phyloP scores from a whole-genome alignment of 2,797 vertebrate species.

The Premnoplex brunnescens region DNA sequence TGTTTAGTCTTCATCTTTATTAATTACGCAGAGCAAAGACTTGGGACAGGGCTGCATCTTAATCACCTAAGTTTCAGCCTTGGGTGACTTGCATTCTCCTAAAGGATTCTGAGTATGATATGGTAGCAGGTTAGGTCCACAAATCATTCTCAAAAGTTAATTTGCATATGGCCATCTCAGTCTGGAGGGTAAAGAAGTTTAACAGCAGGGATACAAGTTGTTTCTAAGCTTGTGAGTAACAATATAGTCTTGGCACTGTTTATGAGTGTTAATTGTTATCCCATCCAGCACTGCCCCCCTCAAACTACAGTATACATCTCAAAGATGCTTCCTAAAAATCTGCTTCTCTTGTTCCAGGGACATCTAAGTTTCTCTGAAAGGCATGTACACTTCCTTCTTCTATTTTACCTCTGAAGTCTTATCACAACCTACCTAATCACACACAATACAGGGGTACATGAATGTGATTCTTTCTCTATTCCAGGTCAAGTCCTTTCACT shows the following conservation, averaged over 20 bases:
- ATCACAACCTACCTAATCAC: not conserved
- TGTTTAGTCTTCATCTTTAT: not conserved
- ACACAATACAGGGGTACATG: not conserved
- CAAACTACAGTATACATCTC: not conserved
- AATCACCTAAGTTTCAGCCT: not conserved
- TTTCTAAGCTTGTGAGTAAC: not conserved
- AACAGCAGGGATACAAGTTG: not conserved
- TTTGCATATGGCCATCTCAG: not conserved
- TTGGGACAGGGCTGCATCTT: not conserved
- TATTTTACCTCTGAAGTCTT: not conserved
- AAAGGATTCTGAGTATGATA: not conserved
- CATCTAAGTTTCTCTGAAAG: not conserved
- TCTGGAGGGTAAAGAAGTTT: not conserved
- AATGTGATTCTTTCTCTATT: not conserved
- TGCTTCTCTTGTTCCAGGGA: not conserved
- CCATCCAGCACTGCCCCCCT: rapidly evolving
- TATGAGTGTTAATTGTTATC: not conserved
- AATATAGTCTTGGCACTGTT: not conserved
- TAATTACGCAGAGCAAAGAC: not conserved
- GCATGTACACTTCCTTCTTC: not conserved
- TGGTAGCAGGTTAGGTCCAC: not conserved
- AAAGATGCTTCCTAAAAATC: not conserved
- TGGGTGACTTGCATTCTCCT: not conserved
- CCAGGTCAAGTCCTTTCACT: not conserved
- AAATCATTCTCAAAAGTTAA: not conserved